Evolutionary conservation across 1,140 invertebrate species (phyloP), one percentile per base, ranked within the genome.

Genomic region (Conus ventricosus): DNA sequence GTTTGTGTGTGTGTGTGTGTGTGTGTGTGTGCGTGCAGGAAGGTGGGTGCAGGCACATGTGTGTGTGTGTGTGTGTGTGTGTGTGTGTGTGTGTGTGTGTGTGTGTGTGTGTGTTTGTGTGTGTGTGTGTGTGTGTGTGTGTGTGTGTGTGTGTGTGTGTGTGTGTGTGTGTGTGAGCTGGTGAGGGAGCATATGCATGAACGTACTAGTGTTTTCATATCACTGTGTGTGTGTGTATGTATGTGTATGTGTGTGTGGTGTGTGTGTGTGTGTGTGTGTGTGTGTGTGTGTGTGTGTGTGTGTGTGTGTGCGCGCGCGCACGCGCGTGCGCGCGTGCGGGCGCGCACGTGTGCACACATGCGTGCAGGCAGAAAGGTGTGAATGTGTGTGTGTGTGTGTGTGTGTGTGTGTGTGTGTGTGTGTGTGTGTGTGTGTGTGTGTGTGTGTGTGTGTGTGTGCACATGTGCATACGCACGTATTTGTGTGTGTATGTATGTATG

Each of bases 181-280:
- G 57, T 39, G 39, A 39, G 39, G 3, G 39, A 39, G 39, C 3
- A 39, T 3, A 39, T 39, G 39, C 39, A 39, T 39, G 39, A 39
- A 39, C 39, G 39, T n/a, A 75, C 23, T 10, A 57, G 39, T 39
- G 39, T 39, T 39, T 39, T 39, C 39, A 39, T 3, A 39, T 39
- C 39, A 39, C 39, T 80, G 53, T 87, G 75, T 87, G 75, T 87
- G 39, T 80, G 75, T 80, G 60, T 87, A 51, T 80, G 60, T 87
- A 39, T 53, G 67, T 86, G 60, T 53, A 23, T 86, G 67, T 53
- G 67, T 86, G 67, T 57, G 6, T 6, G 17, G 67, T 86, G 25
- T 39, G 67, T 86, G 67, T 27, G 27, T 85, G 60, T 27, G 84
- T 85, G 80, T 55, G 80, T 82, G 80, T 55, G 80, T 82, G 80